These are phyloP conservation scores for Dryobota labecula DNA, from an alignment of 2,888 invertebrate genomes.

Conservation along the genomic window DNA sequence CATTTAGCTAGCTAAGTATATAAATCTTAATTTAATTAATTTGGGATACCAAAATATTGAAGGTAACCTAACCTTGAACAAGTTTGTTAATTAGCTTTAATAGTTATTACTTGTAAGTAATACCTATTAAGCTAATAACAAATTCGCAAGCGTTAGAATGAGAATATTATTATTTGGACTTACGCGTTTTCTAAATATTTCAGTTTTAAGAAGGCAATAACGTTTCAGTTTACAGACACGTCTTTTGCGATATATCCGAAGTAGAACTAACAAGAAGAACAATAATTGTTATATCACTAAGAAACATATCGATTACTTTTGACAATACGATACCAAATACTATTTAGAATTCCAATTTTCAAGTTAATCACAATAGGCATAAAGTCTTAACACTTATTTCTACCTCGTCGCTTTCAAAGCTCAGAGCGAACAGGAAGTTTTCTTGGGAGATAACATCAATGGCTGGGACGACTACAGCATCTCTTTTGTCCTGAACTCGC, in stretches of 20 bases:
- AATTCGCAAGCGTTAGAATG: background rate
- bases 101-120: no score
- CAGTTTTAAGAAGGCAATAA: background rate
- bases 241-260: background rate
- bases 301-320: constrained; percentile 9
- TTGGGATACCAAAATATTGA: background rate
- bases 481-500: constrained; percentile 28
- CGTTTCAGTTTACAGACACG: no score
- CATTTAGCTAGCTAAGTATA: background rate
- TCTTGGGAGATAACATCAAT: constrained; percentile 41
- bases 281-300: constrained; percentile 18
- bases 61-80: no score
- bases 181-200: background rate
- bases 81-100: no score
- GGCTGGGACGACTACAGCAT: constrained; percentile 36
- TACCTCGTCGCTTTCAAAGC: constrained; percentile 50
- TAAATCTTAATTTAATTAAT: background rate
- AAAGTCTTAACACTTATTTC: constrained; percentile 6
- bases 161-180: background rate
- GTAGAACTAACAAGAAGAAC: constrained; percentile 4
- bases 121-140: background rate
- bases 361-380: constrained; percentile 33
- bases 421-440: constrained; percentile 28
- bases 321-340: background rate
- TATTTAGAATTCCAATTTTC: constrained; percentile 1